Conservation (phyloP, 2,888 invertebrate genomes). For the Chymomyza caudatula region DNA sequence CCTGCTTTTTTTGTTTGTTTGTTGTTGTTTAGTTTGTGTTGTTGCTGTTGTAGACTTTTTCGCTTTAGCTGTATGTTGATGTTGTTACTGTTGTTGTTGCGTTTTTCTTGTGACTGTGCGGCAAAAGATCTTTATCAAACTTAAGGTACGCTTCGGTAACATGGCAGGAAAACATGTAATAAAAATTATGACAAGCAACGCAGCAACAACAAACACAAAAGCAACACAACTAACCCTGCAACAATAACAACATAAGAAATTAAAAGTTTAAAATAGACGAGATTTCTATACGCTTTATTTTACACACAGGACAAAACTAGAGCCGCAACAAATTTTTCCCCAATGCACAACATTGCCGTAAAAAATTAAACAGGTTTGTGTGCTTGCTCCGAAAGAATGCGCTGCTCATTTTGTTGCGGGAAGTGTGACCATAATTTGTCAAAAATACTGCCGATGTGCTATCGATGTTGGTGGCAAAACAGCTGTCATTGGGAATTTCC, state of each 20-base stretch:
- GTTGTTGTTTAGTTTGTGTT: conserved; percentile 1
- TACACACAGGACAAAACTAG: not conserved
- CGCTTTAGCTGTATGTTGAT: not conserved
- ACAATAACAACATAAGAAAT: conserved; percentile 1
- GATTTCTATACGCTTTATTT: not conserved
- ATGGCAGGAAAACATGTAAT: conserved; percentile 60
- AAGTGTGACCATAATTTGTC: too few species aligned
- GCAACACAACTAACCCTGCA: conserved; percentile 9
- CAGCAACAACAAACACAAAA: conserved; percentile 15
- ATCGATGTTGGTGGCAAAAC: too few species aligned
- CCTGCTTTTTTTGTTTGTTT: not conserved
- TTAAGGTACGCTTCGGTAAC: conserved; percentile 54
- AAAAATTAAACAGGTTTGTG: too few species aligned
- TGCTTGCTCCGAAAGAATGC: too few species aligned
- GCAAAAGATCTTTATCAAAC: conserved; percentile 66
- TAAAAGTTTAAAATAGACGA: not conserved
- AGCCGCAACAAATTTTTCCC: too few species aligned
- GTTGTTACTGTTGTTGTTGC: not conserved
- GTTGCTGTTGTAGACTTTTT: not conserved
- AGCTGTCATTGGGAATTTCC: too few species aligned
- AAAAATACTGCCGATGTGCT: too few species aligned
- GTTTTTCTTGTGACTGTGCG: not conserved
- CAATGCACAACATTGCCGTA: too few species aligned
- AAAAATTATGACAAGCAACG: conserved; percentile 70
- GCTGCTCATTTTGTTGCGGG: too few species aligned